phyloP scores from a whole-genome alignment of 2,888 invertebrate species.

The Belgica antarctica region DNA sequence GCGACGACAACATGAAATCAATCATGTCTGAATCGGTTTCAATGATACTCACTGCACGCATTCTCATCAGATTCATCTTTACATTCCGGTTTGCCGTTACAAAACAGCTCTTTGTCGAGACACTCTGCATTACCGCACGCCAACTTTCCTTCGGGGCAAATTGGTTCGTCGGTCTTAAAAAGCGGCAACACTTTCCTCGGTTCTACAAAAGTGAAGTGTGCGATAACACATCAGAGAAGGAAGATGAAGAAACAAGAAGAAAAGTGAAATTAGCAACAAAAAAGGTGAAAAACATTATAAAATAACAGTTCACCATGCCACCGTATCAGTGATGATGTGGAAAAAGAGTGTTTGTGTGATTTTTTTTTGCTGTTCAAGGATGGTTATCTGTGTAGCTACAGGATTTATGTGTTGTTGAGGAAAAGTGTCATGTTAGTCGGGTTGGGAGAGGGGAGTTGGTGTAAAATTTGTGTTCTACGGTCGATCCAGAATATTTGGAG shows the following conservation, averaged over 20 bases:
- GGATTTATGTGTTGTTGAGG: constrained; percentile 20
- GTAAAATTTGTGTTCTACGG: too few relatives aligned
- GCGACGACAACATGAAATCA: constrained; percentile 1
- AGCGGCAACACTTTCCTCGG: constrained; percentile 85
- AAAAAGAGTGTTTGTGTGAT: constrained; percentile 34
- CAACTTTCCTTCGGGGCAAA: constrained; percentile 85
- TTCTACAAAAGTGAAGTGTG: constrained; percentile 60
- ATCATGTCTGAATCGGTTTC: background rate
- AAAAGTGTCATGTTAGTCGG: constrained; percentile 43
- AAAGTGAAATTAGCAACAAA: constrained; percentile 36
- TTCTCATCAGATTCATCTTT: constrained; percentile 94
- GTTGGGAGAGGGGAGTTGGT: background rate
- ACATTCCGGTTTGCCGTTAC: constrained; percentile 89
- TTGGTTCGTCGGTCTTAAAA: constrained; percentile 88
- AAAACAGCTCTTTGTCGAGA: constrained; percentile 86
- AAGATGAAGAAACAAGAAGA: background rate
- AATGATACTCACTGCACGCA: constrained; percentile 81
- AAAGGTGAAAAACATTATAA: constrained; percentile 43
- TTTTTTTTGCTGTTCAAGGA: constrained; percentile 27
- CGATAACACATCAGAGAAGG: background rate
- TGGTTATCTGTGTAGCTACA: constrained; percentile 22
- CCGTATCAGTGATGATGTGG: constrained; percentile 40
- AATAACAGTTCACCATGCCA: constrained; percentile 35
- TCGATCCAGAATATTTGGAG: too few relatives aligned
- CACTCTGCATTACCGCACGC: constrained; percentile 92